Conservation (phyloP, 2,797 vertebrate genomes). For the Xyrichtys novacula region DNA sequence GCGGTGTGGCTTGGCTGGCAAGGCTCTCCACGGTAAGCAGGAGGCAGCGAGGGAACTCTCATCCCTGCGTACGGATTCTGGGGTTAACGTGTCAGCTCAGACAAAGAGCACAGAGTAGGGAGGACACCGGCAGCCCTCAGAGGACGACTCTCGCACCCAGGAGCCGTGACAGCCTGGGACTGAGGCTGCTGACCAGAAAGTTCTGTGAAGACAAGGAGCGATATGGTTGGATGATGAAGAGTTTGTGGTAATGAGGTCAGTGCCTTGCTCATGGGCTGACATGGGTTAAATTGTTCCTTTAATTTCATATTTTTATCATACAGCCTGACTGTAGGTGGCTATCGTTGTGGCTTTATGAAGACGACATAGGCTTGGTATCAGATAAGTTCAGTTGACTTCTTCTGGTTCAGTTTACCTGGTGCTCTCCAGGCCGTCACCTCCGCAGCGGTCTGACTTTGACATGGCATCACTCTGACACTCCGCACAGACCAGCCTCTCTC, state of each 20-base stretch:
- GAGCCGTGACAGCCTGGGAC: slow-evolving; percentile 88
- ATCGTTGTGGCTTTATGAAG: background rate
- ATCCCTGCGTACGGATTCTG: slow-evolving; percentile 42
- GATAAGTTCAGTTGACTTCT: background rate
- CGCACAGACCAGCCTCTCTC: slow-evolving; percentile 82
- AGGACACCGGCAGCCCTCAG: slow-evolving; percentile 85
- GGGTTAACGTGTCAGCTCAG: slow-evolving; percentile 63
- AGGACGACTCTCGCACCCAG: slow-evolving; percentile 85
- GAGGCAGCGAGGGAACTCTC: slow-evolving; percentile 35
- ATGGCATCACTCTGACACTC: slow-evolving; percentile 85
- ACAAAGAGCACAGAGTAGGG: slow-evolving; percentile 87
- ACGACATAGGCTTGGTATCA: background rate
- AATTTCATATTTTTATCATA: too few species aligned
- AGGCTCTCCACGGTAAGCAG: slow-evolving; percentile 43
- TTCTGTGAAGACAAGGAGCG: slow-evolving; percentile 72
- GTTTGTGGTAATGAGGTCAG: too few species aligned
- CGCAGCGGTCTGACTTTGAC: slow-evolving; percentile 78
- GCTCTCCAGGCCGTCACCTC: slow-evolving; percentile 83
- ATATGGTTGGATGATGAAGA: too few species aligned
- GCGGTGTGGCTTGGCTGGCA: slow-evolving; percentile 56
- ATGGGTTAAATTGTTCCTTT: background rate
- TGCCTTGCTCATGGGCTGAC: background rate
- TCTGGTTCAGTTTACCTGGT: slow-evolving; percentile 77
- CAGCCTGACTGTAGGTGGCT: background rate
- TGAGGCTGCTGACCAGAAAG: slow-evolving; percentile 88